Conservation (phyloP, 1,140 invertebrate species). For the Drosophila sproati region DNA sequence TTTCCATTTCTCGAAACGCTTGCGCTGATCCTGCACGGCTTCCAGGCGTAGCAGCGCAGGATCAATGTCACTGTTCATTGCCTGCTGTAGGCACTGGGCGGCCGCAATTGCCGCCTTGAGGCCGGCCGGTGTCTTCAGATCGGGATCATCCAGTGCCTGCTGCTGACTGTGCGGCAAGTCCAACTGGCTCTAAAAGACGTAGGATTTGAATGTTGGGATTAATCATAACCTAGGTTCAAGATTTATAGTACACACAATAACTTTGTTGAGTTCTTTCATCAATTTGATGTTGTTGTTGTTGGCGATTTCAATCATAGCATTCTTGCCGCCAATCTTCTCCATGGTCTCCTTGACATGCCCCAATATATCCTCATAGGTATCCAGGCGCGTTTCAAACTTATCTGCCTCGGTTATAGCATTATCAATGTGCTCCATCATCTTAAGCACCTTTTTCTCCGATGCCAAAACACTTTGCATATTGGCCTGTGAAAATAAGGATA, state of each 20-base stretch:
- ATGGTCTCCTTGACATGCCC: slow-evolving; percentile 93
- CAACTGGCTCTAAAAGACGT: slow-evolving; percentile 87
- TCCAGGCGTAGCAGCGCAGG: slow-evolving; percentile 88
- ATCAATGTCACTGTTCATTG: slow-evolving; percentile 90
- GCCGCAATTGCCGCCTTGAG: slow-evolving; percentile 92
- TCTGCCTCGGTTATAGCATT: slow-evolving; percentile 91
- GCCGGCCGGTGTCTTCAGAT: slow-evolving; percentile 90
- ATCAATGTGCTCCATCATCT: slow-evolving; percentile 94
- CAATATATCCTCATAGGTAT: slow-evolving; percentile 92
- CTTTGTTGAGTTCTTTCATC: slow-evolving; percentile 91
- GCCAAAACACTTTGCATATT: slow-evolving; percentile 95
- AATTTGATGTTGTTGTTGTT: slow-evolving; percentile 94
- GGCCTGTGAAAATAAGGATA: slow-evolving; percentile 82
- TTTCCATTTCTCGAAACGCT: slow-evolving; percentile 92
- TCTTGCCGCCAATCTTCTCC: slow-evolving; percentile 96
- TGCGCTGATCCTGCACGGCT: slow-evolving; percentile 95
- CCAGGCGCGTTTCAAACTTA: slow-evolving; percentile 90
- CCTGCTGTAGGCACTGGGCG: slow-evolving; percentile 91
- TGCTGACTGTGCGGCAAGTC: slow-evolving; percentile 90
- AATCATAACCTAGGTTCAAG: background rate
- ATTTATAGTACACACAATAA: slow-evolving; percentile 87
- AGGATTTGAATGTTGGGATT: background rate
- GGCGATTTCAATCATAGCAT: slow-evolving; percentile 93
- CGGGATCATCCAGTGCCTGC: slow-evolving; percentile 90
- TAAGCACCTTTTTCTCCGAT: slow-evolving; percentile 90